Evolutionary conservation across 2,888 invertebrate species (phyloP).

Genomic region (Drosophila aldrichi): DNA sequence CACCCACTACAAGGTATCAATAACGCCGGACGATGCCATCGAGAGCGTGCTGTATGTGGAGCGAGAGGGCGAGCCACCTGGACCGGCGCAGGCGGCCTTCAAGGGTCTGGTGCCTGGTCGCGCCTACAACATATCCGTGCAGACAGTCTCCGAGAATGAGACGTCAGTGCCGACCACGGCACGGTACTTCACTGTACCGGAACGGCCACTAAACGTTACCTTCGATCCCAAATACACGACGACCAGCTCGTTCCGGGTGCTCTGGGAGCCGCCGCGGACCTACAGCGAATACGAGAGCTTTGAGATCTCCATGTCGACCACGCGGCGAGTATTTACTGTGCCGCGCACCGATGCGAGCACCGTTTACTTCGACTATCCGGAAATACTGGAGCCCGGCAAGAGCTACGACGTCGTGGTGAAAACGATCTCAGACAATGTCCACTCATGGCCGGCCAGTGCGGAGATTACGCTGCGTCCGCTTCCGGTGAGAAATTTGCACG

Average conservation of each 20-base stretch:
- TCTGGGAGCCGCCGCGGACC: slow-evolving; percentile 94
- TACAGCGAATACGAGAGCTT: slow-evolving; percentile 96
- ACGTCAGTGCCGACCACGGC: slow-evolving; percentile 96
- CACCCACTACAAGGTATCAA: slow-evolving; percentile 96
- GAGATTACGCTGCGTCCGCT: slow-evolving; percentile 94
- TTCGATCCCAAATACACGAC: slow-evolving; percentile 90
- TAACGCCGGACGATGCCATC: slow-evolving; percentile 94
- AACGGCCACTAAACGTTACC: slow-evolving; percentile 93
- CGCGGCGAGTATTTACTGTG: slow-evolving; percentile 88
- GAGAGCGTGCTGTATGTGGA: slow-evolving; percentile 96
- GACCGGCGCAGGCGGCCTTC: slow-evolving; percentile 97
- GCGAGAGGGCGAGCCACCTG: slow-evolving; percentile 97
- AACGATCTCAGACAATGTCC: slow-evolving; percentile 96
- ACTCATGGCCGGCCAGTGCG: slow-evolving; percentile 95
- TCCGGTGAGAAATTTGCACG: slow-evolving; percentile 89
- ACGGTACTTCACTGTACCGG: slow-evolving; percentile 95
- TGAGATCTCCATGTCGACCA: slow-evolving; percentile 91
- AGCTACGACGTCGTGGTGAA: slow-evolving; percentile 96
- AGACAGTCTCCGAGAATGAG: slow-evolving; percentile 96
- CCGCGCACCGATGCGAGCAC: slow-evolving; percentile 87
- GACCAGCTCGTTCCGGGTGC: slow-evolving; percentile 92
- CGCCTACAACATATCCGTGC: slow-evolving; percentile 97
- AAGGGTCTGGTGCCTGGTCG: slow-evolving; percentile 95
- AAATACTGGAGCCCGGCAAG: slow-evolving; percentile 93
- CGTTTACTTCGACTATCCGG: slow-evolving; percentile 90